A percentile compares a stretch with the other conserved stretches of the same genome.
Conservation (phyloP, 1,140 invertebrate species). For the Zaprionus taronus region DNA sequence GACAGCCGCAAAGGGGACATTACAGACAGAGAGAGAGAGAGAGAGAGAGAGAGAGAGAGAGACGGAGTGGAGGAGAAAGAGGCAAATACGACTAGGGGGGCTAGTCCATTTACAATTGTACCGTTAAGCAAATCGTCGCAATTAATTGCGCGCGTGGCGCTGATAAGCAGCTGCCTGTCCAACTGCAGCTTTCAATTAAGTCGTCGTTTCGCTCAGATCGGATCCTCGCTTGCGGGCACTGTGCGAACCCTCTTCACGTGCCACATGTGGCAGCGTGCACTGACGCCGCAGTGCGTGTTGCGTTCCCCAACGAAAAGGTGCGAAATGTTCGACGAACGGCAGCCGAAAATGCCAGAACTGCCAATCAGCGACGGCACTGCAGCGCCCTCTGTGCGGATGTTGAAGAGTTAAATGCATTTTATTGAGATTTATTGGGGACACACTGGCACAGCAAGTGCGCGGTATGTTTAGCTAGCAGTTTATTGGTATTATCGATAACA, state of each 20-base stretch:
- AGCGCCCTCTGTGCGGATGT: not conserved
- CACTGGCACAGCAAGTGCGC: not conserved
- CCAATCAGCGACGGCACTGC: constrained; percentile 25
- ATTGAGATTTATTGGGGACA: not conserved
- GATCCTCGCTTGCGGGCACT: not conserved
- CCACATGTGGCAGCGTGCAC: not conserved
- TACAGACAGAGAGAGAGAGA: not conserved
- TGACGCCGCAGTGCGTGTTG: constrained; percentile 30
- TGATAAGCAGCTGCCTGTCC: constrained; percentile 55
- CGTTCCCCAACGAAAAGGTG: constrained; percentile 40
- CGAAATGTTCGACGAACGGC: constrained; percentile 55
- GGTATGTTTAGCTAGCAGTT: too few species aligned
- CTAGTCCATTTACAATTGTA: constrained; percentile 55
- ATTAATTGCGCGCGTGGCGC: constrained; percentile 65
- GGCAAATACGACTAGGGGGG: not conserved
- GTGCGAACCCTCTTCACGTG: not conserved
- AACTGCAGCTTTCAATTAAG: constrained; percentile 49
- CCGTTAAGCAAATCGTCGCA: constrained; percentile 67
- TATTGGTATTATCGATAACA: not conserved
- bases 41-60: not conserved
- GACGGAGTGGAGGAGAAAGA: not conserved
- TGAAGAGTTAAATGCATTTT: not conserved
- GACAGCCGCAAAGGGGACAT: constrained; percentile 14
- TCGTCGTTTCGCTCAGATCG: constrained; percentile 13
- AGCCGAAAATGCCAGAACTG: constrained; percentile 66